Base-by-base conservation (phyloP, 23 tunicate genomes). In the Trididemnum miniatum region DNA sequence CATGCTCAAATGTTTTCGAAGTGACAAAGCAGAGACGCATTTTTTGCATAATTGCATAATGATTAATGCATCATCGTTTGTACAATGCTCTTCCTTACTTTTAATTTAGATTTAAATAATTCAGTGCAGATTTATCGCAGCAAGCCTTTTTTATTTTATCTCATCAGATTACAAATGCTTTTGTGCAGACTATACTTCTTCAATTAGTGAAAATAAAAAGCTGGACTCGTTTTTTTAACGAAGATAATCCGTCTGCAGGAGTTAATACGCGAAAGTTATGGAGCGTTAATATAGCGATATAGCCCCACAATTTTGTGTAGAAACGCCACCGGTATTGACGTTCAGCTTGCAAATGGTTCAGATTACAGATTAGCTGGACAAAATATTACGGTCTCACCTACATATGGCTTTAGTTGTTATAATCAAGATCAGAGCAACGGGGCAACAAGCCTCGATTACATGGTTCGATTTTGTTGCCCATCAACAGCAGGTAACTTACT, bases 391-490 rank as follows among this genome's bases (percentile, higher is more conserved):
- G 15, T 74, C 5, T 2, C 28, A 18, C 22, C 30, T 12, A 9
- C 18, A 4, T 24, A 36, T 5, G 80, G 80, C 7, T 74, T 74
- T 74, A 1, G 2, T 2, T 74, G 80, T 74, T 20, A 26, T 7
- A 74, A 74, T 24, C 5, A 20, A 23, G 32, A 74, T 15, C 80
- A 74, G 28, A 26, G 5, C 35, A 18, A 39, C 59, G 23, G 28
- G 20, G 20, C 29, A 18, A 20, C 5, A 18, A 36, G 60, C 59
- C 30, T 74, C 4, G 39, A 69, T n/a, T 69, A 69, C 75, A 69
- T 31, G 39, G 75, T 69, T 7, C 75, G 75, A 25, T 69, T 31
- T 69, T 69, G 75, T 32, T 69, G 75, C 31, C 75, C 75, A 69
- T 4, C 27, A 62, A n/a, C n/a, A n/a, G n/a, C n/a, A n/a, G n/a